These are phyloP conservation scores for Ianthella basta DNA, from an alignment of 37 sponge, comb jelly and placozoan genomes.

Conservation along the genomic window DNA sequence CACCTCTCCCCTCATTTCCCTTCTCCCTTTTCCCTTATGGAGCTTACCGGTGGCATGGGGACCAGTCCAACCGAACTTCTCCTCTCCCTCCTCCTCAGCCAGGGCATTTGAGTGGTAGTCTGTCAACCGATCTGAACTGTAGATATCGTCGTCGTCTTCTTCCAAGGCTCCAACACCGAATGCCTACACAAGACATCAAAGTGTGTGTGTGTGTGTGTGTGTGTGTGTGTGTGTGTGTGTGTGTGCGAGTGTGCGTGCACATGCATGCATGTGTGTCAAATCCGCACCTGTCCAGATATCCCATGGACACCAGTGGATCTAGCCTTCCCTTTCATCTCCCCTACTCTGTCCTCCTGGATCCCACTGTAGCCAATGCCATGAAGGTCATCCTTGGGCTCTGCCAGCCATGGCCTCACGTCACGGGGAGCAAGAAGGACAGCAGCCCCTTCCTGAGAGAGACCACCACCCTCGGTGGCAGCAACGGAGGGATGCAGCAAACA, in stretches of 20 bases:
- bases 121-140: constrained; percentile 63
- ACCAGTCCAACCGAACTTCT: constrained; percentile 83
- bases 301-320: constrained; percentile 61
- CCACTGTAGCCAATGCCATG: constrained; percentile 88
- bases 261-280: no score
- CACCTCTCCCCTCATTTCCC: no score
- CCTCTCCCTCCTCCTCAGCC: constrained; percentile 47
- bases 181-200: constrained; percentile 55
- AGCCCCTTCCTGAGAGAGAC: not conserved
- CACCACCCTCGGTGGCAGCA: not conserved
- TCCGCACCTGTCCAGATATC: constrained; percentile 74
- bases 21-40: no score
- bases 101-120: constrained; percentile 58
- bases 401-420: constrained; percentile 58
- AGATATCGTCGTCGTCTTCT: constrained; percentile 83
- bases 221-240: no score
- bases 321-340: constrained; percentile 28
- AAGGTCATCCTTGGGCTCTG: constrained; percentile 70
- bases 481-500: not conserved
- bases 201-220: no score
- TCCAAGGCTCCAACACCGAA: constrained; percentile 96
- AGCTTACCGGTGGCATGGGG: constrained; percentile 44
- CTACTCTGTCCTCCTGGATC: constrained; percentile 23
- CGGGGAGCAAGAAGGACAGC: constrained; percentile 77
- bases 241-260: no score